Conservation (phyloP, 2,113 vertebrate genomes). For the Sinocyclocheilus anophthalmus region DNA sequence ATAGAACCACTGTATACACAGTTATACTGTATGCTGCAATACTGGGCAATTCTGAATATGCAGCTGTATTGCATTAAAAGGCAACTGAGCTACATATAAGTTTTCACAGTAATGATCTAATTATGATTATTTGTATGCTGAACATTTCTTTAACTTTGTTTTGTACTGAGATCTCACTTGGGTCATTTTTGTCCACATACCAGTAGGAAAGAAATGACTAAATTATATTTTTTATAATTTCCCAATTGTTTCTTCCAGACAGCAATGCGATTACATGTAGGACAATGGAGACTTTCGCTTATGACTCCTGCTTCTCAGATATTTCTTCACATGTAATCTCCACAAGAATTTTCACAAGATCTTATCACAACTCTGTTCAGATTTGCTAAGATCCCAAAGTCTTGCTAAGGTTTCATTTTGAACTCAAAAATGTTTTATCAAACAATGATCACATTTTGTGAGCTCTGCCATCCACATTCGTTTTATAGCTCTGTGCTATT, state of each 20-base stretch:
- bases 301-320: neutral
- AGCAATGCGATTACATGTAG: neutral
- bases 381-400: neutral
- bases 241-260: neutral
- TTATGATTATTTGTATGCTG: neutral
- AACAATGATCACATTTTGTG: neutral
- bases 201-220: neutral
- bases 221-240: constrained; percentile 11
- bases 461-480: neutral
- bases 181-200: neutral
- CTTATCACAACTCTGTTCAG: neutral
- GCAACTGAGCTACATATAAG: neutral
- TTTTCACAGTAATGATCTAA: neutral
- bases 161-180: neutral
- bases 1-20: neutral
- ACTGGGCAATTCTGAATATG: neutral
- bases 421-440: neutral
- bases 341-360: neutral
- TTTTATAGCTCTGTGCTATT: neutral
- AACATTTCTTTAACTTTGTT: neutral
- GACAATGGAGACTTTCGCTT: neutral
- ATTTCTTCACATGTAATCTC: neutral
- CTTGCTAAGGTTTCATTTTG: neutral
- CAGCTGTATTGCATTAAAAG: neutral
- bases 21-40: constrained; percentile 30